Evolutionary conservation across 2,888 invertebrate genomes (phyloP), one percentile per base, ranked within the genome.

Genomic region (Ophioninae sp.): DNA sequence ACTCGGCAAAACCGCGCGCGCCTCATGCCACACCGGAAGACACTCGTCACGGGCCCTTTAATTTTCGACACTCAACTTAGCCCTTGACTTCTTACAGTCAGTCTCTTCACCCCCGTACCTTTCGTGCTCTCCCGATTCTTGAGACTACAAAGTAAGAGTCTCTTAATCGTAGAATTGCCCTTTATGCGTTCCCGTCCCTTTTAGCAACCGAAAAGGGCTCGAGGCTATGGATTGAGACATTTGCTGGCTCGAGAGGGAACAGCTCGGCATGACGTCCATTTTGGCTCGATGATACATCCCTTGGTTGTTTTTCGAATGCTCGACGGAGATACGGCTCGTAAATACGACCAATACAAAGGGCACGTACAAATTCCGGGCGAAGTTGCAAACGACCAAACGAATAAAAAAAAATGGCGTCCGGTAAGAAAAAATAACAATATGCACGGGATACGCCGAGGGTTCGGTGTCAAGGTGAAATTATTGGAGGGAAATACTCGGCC

Each of bases 311-410:
- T 71, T 65, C 56, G 65, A 37, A 10, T 51, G 58, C 41, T 37
- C 67, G n/a, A 58, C 17, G 68, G 56, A 63, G 72, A 78, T 78
- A 71, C 67, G 74, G 44, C 67, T 72, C 79, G 59, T 79, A 82
- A 73, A 79, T 71, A 68, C 72, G 23, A 37, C 39, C 13, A 65
- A 71, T 71, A 59, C 74, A 76, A 59, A 30, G 64, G 67, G 74
- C 71, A 65, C 75, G 64, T 58, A 63, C 23, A 23, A 73, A 51
- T 75, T 79, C 74, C 64, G 22, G 17, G 22, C 44, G 74, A 67
- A 72, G 59, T 61, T 59, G 41, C 22, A 23, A 44, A n/a, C 30
- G 41, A 74, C 67, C 51, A 37, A 37, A 39, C 59, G 73, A 74
- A 44, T 56, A 74, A 58, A 58, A 17, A 7, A 22, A 79, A 44